A percentile compares a stretch with the other conserved stretches of the same genome.
These are phyloP conservation scores for Pseudomyrmex pallidus DNA, from an alignment of 1,140 invertebrate species.

Conservation along the genomic window DNA sequence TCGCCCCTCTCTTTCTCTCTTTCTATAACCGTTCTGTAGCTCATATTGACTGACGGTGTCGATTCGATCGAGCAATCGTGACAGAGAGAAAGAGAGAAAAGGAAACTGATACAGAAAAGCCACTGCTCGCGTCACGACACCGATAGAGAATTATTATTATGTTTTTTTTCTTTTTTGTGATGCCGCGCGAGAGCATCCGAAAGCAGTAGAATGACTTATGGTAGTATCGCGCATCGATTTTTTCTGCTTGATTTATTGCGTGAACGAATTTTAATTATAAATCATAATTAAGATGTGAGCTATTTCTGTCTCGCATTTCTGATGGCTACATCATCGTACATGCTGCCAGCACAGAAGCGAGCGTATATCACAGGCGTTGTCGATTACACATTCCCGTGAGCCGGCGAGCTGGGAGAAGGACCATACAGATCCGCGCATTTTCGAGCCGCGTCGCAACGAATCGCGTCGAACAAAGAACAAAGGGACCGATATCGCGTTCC, in stretches of 20 bases:
- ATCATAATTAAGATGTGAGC: not conserved
- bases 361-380: not conserved
- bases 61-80: slow-evolving; percentile 68
- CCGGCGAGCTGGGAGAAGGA: not conserved
- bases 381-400: slow-evolving; percentile 24
- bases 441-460: slow-evolving; percentile 22
- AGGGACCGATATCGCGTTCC: slow-evolving; percentile 39
- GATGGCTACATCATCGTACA: not conserved
- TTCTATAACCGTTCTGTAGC: not conserved
- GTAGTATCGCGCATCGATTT: not conserved
- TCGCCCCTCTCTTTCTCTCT: slow-evolving; percentile 18
- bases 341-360: not conserved
- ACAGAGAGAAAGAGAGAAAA: not conserved
- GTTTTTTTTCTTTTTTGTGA: slow-evolving; percentile 2
- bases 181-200: slow-evolving; percentile 2
- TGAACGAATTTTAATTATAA: not conserved
- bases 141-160: slow-evolving; percentile 18
- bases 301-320: not conserved
- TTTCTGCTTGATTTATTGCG: not conserved
- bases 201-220: not conserved
- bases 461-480: slow-evolving; percentile 41
- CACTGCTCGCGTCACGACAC: slow-evolving; percentile 46
- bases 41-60: slow-evolving; percentile 23
- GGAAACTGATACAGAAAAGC: slow-evolving; percentile 58
- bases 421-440: not conserved